phyloP scores from a whole-genome alignment of 2,888 invertebrate genomes.

The Parasteatoda lunata region DNA sequence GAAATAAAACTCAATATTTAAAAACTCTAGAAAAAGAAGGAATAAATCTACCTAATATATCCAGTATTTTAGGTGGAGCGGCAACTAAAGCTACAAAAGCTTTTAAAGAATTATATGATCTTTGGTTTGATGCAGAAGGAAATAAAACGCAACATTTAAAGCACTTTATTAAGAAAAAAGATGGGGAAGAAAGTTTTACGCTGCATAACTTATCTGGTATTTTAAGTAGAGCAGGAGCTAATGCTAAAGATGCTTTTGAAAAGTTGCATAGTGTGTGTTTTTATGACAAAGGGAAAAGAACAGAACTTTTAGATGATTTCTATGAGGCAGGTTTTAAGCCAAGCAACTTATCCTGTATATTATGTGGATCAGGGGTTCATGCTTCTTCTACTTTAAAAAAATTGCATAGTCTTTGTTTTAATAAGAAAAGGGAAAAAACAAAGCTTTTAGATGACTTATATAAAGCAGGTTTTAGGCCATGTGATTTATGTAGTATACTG shows the following conservation, averaged over 20 bases:
- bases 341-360: constrained; percentile 28
- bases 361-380: constrained; percentile 29
- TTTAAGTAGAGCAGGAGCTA: constrained; percentile 8
- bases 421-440: constrained; percentile 24
- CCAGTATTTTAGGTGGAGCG: background rate
- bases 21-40: no score
- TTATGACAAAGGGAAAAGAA: constrained; percentile 7
- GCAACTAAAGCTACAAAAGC: background rate
- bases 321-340: constrained; percentile 4
- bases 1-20: no score
- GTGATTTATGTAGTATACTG: constrained; percentile 17
- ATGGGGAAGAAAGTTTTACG: background rate
- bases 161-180: constrained; percentile 8
- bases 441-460: constrained; percentile 39
- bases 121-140: constrained; percentile 12
- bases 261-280: constrained; percentile 8
- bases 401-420: constrained; percentile 26
- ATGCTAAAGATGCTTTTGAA: constrained; percentile 11
- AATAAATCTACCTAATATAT: background rate
- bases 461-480: constrained; percentile 38
- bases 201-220: constrained; percentile 9
- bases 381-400: constrained; percentile 38
- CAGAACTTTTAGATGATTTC: background rate
- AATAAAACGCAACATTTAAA: constrained; percentile 12
- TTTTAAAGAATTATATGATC: constrained; percentile 15